Conservation (phyloP, 2,888 invertebrate genomes). For the Drosophila incognita region DNA sequence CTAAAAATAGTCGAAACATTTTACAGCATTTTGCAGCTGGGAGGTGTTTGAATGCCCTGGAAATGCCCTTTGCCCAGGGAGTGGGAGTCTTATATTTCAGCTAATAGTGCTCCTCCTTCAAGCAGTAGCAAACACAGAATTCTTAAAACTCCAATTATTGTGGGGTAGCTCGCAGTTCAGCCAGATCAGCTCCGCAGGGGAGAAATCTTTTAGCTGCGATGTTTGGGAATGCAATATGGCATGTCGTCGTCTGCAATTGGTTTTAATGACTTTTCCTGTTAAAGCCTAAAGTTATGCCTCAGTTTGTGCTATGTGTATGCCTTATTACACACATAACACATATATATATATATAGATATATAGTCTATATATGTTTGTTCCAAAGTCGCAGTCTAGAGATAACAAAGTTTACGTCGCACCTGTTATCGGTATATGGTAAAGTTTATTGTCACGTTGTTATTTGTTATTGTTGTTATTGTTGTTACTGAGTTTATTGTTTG, state of each 20-base stretch:
- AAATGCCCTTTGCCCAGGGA: background rate
- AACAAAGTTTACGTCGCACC: slow-evolving; percentile 53
- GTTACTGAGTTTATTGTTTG: slow-evolving; percentile 65
- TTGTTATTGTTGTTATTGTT: slow-evolving; percentile 53
- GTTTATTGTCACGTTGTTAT: slow-evolving; percentile 61
- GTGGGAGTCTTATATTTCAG: slow-evolving; percentile 1
- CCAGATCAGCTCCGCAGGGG: background rate
- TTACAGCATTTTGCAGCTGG: slow-evolving; percentile 57
- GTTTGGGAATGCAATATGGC: slow-evolving; percentile 15
- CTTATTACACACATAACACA: slow-evolving; percentile 5
- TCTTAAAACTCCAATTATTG: background rate
- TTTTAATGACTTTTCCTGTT: slow-evolving; percentile 50
- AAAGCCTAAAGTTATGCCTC: slow-evolving; percentile 75
- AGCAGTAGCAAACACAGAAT: background rate
- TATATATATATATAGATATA: background rate
- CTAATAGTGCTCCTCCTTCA: background rate
- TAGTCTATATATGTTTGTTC: background rate
- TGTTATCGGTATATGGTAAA: slow-evolving; percentile 68
- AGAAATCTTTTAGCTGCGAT: slow-evolving; percentile 22
- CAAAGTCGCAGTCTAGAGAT: slow-evolving; percentile 41
- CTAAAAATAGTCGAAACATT: slow-evolving; percentile 64
- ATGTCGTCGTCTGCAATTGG: slow-evolving; percentile 19
- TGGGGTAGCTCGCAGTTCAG: slow-evolving; percentile 9
- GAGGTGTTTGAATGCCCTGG: slow-evolving; percentile 33
- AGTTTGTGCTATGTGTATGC: slow-evolving; percentile 32